Evolutionary conservation across 2,797 vertebrate species (phyloP), one percentile per base, ranked within the genome.

Genomic region (Eupleurogrammus muticus): DNA sequence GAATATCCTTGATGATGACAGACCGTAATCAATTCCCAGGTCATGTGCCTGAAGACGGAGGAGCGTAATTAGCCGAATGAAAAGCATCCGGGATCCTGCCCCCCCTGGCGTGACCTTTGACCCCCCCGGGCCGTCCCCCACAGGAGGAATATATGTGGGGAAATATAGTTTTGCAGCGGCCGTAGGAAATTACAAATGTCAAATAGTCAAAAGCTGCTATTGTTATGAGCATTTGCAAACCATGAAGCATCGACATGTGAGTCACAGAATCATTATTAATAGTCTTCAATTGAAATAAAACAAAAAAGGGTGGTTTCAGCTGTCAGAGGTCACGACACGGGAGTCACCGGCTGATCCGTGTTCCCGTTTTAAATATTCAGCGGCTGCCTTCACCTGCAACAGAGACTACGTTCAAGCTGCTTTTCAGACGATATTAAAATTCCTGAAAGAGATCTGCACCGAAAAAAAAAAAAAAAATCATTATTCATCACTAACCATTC

Each of bases 401-500:
- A 65, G 53, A 64, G 53, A 64, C 71, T 72, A 21, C 75, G 54
- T 68, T 85, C 71, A 80, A 82, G 83, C 66, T 84, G 66, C 79
- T 82, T 67, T 6, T 64, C 56, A 54, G 65, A 71, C 81, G 49
- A 86, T 83, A 86, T 91, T 87, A 73, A 73, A 87, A 87, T 84
- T 87, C 79, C 58, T 66, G 73, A 85, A 78, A 60, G 80, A 87
- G 61, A 81, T 84, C 69, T 76, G 67, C 69, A 66, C 70, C 80
- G 57, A 87, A 80, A 70, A 57, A 68, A 84, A 74, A 49, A 77
- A 70, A 87, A 77, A 60, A 78, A 79, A 66, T 85, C 60, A 84
- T 85, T 87, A 87, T 89, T 88, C 83, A 87, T 82, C 61, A 71
- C 72, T 58, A 73, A 73, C 77, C 24, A 49, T 78, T 84, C 75